Percentiles rank a stretch among this genome's conserved stretches.
These are phyloP conservation scores for Montipora sp. DNA, from an alignment of 64 coral and sea anemone species.

Conservation along the genomic window DNA sequence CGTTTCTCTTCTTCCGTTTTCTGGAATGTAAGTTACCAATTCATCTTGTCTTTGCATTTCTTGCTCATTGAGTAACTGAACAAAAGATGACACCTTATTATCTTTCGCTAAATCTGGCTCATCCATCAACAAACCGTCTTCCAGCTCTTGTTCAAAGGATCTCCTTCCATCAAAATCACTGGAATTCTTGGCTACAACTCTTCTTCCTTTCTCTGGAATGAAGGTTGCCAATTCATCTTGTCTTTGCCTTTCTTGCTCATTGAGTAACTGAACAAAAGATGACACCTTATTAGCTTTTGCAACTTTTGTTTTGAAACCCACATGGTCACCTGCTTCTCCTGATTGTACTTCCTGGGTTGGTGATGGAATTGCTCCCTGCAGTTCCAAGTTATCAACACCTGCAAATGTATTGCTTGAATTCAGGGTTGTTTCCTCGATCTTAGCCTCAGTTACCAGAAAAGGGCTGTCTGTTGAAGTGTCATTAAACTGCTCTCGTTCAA, in stretches of 20 bases:
- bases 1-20: slow-evolving; percentile 12
- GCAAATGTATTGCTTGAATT: slow-evolving; percentile 45
- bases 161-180: slow-evolving; percentile 67
- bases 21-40: neutral
- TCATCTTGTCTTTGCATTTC: slow-evolving; percentile 41
- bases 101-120: neutral
- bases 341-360: slow-evolving; percentile 8
- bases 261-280: slow-evolving; percentile 35
- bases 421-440: slow-evolving; percentile 25
- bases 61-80: slow-evolving; percentile 32
- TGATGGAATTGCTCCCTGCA: slow-evolving; percentile 22
- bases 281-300: slow-evolving; percentile 20
- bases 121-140: slow-evolving; percentile 63
- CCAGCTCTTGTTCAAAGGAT: slow-evolving; percentile 70
- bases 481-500: slow-evolving; percentile 78
- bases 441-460: slow-evolving; percentile 5
- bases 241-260: slow-evolving; percentile 44
- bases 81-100: slow-evolving; percentile 37
- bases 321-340: neutral
- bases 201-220: neutral
- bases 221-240: neutral
- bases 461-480: slow-evolving; percentile 68
- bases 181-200: slow-evolving; percentile 49
- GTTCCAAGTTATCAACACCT: slow-evolving; percentile 7
- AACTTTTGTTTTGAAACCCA: slow-evolving; percentile 19